Evolutionary conservation across 2,797 vertebrate species (phyloP), one percentile per base, ranked within the genome.

Genomic region (Protosalanx chinensis): DNA sequence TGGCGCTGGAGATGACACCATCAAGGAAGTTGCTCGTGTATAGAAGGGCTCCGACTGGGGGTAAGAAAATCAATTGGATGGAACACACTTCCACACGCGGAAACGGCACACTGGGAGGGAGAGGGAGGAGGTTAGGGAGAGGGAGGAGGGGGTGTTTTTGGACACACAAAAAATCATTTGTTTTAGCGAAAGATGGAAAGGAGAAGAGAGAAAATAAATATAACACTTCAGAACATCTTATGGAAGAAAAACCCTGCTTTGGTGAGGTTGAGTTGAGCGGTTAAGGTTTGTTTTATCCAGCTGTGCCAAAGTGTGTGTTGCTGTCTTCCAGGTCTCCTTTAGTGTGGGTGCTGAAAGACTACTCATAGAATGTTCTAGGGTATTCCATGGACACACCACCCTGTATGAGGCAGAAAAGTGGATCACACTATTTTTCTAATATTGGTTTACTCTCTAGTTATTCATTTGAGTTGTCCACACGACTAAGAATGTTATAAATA

Each of bases 201-300:
- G 71, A 81, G 61, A 23, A 53, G 4, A 5, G 29, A 27, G 37
- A 27, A 15, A 61, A 49, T 41, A 37, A 75, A 86, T 84, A 69
- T 6, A 75, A 75, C 70, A 80, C 87, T 82, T 90, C 86, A 89
- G 84, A 90, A 89, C 83, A 90, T 86, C 86, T 81, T 88, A 89
- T 85, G 64, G 83, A 89, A 86, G 75, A 81, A 78, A 86, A 82
- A 88, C 85, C 73, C 1, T 37, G 37, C 88, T 91, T 91, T 92
- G 88, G 90, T 91, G 91, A 90, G 89, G 89, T 85, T 87, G 87
- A 92, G 88, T 89, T 91, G 87, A 86, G 87, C 83, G 88, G 91
- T 91, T 92, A 91, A 87, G 90, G 87, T 92, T 92, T 92, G 90
- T 92, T 92, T 93, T 89, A 91, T 93, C 91, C 91, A 85, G 89